Percentiles rank a stretch among this genome's conserved stretches.
Evolutionary conservation across 2,113 vertebrate genomes (phyloP).

Genomic region (Tachysurus vachellii): DNA sequence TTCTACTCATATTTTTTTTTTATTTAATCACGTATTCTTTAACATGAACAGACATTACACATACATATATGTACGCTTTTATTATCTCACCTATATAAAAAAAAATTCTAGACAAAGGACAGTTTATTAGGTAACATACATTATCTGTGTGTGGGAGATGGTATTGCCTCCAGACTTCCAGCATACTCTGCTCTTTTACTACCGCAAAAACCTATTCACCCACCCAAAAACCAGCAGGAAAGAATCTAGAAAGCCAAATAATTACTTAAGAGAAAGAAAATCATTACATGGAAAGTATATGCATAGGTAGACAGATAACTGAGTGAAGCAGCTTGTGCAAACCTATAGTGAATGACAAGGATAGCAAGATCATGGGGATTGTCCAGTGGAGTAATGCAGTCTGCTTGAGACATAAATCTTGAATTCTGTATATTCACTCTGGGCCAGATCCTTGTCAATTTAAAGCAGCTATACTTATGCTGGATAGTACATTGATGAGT

Average conservation of each 20-base stretch:
- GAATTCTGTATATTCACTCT: not conserved
- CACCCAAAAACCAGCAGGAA: not conserved
- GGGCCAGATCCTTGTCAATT: not conserved
- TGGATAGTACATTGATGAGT: slow-evolving; percentile 6
- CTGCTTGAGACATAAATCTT: not conserved
- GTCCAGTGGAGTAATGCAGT: not conserved
- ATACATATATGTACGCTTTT: not conserved
- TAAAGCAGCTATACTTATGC: slow-evolving; percentile 14
- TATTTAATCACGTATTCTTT: not conserved
- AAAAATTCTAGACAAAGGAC: not conserved
- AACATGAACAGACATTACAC: not conserved
- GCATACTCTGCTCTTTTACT: not conserved
- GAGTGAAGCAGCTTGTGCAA: not conserved
- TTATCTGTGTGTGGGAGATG: slow-evolving; percentile 22
- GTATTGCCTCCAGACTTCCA: not conserved
- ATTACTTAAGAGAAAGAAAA: not conserved
- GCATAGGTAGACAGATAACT: slow-evolving; percentile 18
- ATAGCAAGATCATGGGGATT: not conserved
- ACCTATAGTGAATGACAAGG: not conserved
- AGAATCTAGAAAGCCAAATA: not conserved
- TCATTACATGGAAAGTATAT: not conserved
- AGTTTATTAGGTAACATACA: slow-evolving; percentile 4
- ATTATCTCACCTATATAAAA: not conserved
- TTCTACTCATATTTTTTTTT: not conserved
- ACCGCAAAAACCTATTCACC: not conserved